These are phyloP conservation scores for Rhamphomyia laevipes DNA, from an alignment of 2,888 invertebrate species.

Conservation along the genomic window DNA sequence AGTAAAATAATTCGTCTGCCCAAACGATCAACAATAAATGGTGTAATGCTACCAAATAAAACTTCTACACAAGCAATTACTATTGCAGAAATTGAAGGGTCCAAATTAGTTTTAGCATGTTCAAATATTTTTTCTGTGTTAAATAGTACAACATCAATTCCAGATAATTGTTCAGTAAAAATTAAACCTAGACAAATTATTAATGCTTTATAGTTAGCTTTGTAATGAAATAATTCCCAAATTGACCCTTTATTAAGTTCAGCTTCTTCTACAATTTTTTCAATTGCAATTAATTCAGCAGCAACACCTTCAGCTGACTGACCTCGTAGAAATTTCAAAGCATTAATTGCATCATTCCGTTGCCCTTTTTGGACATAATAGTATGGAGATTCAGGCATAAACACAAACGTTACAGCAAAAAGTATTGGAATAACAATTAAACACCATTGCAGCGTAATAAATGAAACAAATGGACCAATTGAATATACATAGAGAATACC, in stretches of 20 bases:
- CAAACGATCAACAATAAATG: slow-evolving; percentile 62
- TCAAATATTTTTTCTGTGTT: slow-evolving; percentile 62
- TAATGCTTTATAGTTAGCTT: slow-evolving; percentile 63
- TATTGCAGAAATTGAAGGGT: slow-evolving; percentile 56
- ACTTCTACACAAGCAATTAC: slow-evolving; percentile 62
- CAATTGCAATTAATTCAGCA: slow-evolving; percentile 49
- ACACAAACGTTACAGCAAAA: slow-evolving; percentile 50
- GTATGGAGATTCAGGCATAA: slow-evolving; percentile 75
- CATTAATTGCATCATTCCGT: slow-evolving; percentile 45
- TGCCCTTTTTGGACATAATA: slow-evolving; percentile 48
- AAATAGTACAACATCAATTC: slow-evolving; percentile 70
- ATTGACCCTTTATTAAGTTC: slow-evolving; percentile 34
- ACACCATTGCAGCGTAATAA: slow-evolving; percentile 50
- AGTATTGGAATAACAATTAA: slow-evolving; percentile 50
- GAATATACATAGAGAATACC: slow-evolving; percentile 60
- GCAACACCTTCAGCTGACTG: slow-evolving; percentile 47
- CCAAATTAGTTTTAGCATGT: slow-evolving; percentile 49
- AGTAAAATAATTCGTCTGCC: slow-evolving; percentile 64
- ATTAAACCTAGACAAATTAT: slow-evolving; percentile 62
- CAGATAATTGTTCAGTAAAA: slow-evolving; percentile 71
- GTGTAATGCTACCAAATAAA: slow-evolving; percentile 55
- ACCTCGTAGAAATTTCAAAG: slow-evolving; percentile 55
- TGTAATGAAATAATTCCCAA: slow-evolving; percentile 49
- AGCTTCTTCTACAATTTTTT: slow-evolving; percentile 40
- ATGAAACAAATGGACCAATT: slow-evolving; percentile 59